Conservation (phyloP, 2,113 vertebrate genomes). For the Jaculus jaculus region DNA sequence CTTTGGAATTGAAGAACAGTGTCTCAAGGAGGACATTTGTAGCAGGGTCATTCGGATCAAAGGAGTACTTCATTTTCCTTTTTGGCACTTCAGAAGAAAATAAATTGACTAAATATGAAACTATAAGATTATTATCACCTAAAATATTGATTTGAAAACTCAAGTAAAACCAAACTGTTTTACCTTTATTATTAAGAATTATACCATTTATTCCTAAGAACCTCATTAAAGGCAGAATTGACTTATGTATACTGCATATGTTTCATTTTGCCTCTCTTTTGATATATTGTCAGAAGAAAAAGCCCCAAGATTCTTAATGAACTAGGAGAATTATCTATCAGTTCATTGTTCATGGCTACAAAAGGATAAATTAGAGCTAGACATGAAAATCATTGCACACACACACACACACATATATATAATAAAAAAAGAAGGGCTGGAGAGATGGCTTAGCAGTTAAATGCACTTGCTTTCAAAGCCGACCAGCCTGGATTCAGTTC, state of each 20-base stretch:
- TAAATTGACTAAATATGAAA: slow-evolving; percentile 48
- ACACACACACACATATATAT: too few relatives aligned
- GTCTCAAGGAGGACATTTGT: slow-evolving; percentile 27
- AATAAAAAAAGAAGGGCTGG: too few relatives aligned
- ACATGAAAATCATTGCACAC: slow-evolving; percentile 45
- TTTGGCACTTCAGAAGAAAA: slow-evolving; percentile 56
- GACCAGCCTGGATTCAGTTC: too few relatives aligned
- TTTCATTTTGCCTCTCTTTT: slow-evolving; percentile 17
- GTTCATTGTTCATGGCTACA: slow-evolving; percentile 42
- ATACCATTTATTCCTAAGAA: neutral
- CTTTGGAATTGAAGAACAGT: slow-evolving; percentile 44
- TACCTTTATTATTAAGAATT: slow-evolving; percentile 12
- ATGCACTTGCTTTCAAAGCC: too few relatives aligned
- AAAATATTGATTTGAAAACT: slow-evolving; percentile 44
- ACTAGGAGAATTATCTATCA: slow-evolving; percentile 34
- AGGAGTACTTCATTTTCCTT: slow-evolving; percentile 52
- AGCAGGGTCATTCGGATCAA: slow-evolving; percentile 50
- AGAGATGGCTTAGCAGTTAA: too few relatives aligned
- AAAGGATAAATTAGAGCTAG: slow-evolving; percentile 54
- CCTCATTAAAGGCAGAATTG: neutral
- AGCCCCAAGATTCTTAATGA: slow-evolving; percentile 56
- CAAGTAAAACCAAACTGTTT: slow-evolving; percentile 9
- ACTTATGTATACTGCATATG: neutral
- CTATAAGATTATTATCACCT: slow-evolving; percentile 25
- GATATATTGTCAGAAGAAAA: slow-evolving; percentile 19